phyloP scores from a whole-genome alignment of 2,797 vertebrate species.

The Falco concolor region DNA sequence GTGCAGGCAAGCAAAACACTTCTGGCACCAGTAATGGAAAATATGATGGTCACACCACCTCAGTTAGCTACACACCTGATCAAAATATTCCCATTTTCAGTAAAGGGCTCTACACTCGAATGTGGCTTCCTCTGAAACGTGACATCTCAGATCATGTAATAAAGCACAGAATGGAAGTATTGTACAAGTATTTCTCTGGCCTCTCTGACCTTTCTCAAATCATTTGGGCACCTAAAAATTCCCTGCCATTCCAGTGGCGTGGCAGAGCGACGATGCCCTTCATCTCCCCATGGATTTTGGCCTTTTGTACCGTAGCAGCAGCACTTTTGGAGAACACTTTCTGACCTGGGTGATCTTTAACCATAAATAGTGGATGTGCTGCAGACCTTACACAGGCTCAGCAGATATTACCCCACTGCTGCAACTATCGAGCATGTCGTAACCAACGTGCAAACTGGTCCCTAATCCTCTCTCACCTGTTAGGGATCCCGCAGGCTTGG shows the following conservation, averaged over 20 bases:
- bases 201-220: neutral
- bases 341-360: neutral
- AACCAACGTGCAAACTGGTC: rapidly evolving
- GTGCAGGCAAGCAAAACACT: neutral
- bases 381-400: rapidly evolving
- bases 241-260: rapidly evolving
- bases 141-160: neutral
- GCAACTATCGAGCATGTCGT: rapidly evolving
- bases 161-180: neutral
- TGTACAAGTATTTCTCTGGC: neutral
- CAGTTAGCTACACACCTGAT: neutral
- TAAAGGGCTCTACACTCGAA: neutral
- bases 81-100: neutral
- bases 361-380: neutral
- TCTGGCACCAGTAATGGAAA: neutral
- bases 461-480: rapidly evolving
- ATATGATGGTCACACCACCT: neutral
- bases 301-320: neutral
- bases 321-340: neutral
- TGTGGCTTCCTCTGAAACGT: rapidly evolving
- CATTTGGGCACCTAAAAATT: neutral
- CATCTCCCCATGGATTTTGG: neutral
- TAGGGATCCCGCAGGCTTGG: neutral
- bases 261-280: rapidly evolving
- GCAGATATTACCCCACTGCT: neutral